These are phyloP conservation scores for Pelobates cultripes DNA, from an alignment of 2,797 vertebrate species.

Conservation along the genomic window DNA sequence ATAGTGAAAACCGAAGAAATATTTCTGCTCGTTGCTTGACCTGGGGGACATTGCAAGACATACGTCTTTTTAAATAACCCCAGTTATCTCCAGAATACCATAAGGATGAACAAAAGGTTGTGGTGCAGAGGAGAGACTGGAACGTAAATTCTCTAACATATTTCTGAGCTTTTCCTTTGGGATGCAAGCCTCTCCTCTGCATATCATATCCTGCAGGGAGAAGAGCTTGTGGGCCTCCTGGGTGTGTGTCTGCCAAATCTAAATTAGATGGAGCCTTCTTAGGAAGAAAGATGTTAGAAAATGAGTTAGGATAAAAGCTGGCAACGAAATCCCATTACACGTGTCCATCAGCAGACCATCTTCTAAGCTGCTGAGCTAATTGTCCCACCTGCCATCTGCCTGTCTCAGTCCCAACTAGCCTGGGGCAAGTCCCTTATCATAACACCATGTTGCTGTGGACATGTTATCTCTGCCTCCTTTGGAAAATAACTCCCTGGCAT, in stretches of 20 bases:
- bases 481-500: background rate
- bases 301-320: background rate
- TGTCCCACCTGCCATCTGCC: constrained; percentile 41
- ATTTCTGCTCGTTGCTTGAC: too few species aligned
- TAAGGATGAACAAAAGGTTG: too few species aligned
- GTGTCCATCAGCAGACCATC: background rate
- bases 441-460: background rate
- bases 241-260: background rate
- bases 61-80: too few species aligned
- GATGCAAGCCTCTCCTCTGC: background rate
- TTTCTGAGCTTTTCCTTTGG: too few species aligned
- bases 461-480: background rate
- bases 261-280: background rate
- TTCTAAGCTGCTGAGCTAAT: constrained; percentile 10
- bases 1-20: too few species aligned
- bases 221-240: background rate
- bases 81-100: too few species aligned
- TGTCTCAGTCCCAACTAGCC: constrained; percentile 3
- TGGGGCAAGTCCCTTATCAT: constrained; percentile 13
- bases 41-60: too few species aligned
- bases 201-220: background rate
- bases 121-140: too few species aligned
- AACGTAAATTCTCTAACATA: too few species aligned
- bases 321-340: constrained; percentile 14
- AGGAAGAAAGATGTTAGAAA: background rate